Conservation (phyloP, 2,113 vertebrate genomes). For the Procavia capensis region DNA sequence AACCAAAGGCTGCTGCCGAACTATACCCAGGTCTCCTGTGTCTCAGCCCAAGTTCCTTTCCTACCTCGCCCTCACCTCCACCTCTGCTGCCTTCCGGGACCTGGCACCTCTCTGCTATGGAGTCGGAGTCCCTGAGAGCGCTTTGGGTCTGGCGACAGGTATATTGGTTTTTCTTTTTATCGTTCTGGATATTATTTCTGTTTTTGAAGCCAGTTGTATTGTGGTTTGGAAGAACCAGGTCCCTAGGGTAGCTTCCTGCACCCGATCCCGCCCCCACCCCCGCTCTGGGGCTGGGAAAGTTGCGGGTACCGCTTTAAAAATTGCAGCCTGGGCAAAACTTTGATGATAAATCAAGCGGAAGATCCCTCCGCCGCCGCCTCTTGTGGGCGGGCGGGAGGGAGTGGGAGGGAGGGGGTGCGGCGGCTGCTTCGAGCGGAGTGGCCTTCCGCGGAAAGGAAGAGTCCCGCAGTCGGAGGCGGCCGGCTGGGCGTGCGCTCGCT, state of each 20-base stretch:
- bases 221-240: neutral
- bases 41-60: neutral
- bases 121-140: conserved; percentile 26
- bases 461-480: conserved; percentile 85
- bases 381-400: conserved; percentile 73
- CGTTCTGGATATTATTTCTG: neutral
- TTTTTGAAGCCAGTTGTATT: neutral
- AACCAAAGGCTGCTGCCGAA: neutral
- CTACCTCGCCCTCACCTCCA: neutral
- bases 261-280: neutral
- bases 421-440: conserved; percentile 67
- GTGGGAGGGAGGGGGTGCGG: conserved; percentile 62
- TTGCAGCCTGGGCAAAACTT: conserved; percentile 87
- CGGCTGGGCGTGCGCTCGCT: conserved; percentile 77
- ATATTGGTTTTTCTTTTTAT: neutral
- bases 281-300: conserved; percentile 4
- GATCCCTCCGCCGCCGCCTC: conserved; percentile 92
- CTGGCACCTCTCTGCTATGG: neutral
- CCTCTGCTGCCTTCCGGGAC: neutral
- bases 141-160: neutral
- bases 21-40: neutral
- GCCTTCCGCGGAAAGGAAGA: conserved; percentile 85
- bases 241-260: neutral
- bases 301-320: conserved; percentile 84
- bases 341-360: conserved; percentile 84